Base-by-base conservation (phyloP, 2,888 invertebrate species). In the Tenthredo distinguenda region DNA sequence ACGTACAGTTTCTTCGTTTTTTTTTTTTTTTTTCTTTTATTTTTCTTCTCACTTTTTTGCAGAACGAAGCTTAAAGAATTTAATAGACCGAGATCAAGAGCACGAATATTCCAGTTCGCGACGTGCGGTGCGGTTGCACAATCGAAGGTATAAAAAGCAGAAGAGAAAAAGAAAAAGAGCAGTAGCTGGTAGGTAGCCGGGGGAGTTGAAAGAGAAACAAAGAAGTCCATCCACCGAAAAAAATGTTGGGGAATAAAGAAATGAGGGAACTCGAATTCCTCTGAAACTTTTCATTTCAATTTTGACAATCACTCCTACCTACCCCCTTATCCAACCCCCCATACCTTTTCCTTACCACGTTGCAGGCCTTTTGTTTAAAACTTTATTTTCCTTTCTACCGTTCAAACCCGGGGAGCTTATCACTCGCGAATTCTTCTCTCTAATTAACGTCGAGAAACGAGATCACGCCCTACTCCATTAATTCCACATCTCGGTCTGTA, bases 281-380 rank as follows among this genome's bases (percentile, higher is more conserved):
- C n/a, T 55, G 62, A 62, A 62, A 62, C 62, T 21, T 26, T 62
- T 62, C 62, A 62, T 62, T 62, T 62, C 62, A 62, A 62, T 62
- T 62, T 62, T 62, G 62, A 62, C 62, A 62, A 62, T 62, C 62
- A 55, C 55, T 55, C 55, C 55, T n/a, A n/a, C n/a, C 55, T 55
- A 18, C 10, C 21, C 62, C 21, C 62, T 62, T 26, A 9, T 26
- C 10, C 21, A n/a, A 55, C 21, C 10, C 62, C 10, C 62, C 2
- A 21, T 62, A 18, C 21, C 26, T 62, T 62, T 21, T 62, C 62
- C 21, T 26, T 62, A 26, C 62, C 10, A 21, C 62, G 62, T 62
- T 62, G 21, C 26, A 62, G 21, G 21, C 21, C 62, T 62, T 62
- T 62, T 62, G 62, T 62, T 62, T 26, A 62, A 62, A 62, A 62